These are phyloP conservation scores for Chydorus sphaericus DNA, from an alignment of 2,888 invertebrate species.

Conservation along the genomic window DNA sequence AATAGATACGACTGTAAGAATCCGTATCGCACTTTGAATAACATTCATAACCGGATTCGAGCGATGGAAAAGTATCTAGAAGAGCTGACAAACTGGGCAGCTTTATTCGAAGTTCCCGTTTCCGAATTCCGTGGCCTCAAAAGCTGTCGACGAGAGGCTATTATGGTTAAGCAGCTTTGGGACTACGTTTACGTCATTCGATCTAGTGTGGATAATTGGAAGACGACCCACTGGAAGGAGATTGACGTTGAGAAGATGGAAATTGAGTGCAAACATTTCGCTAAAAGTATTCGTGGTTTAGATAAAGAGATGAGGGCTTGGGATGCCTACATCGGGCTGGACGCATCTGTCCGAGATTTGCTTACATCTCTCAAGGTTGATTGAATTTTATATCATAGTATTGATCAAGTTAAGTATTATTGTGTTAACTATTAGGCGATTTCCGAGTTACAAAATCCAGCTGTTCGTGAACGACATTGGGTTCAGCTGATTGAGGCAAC, in stretches of 20 bases:
- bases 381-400: not conserved
- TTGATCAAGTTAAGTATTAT: not conserved
- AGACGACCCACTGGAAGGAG: constrained; percentile 89
- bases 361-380: constrained; percentile 62
- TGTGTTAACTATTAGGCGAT: constrained; percentile 43
- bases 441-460: constrained; percentile 88
- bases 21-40: constrained; percentile 46
- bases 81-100: constrained; percentile 73
- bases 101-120: constrained; percentile 83
- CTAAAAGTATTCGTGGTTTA: constrained; percentile 79
- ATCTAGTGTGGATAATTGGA: constrained; percentile 71
- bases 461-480: constrained; percentile 92
- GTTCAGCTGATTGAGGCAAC: constrained; percentile 90
- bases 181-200: constrained; percentile 82
- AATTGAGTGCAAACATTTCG: constrained; percentile 93
- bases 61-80: constrained; percentile 72
- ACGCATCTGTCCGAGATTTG: constrained; percentile 90
- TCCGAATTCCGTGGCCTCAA: constrained; percentile 86
- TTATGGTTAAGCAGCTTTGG: constrained; percentile 62
- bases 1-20: constrained; percentile 57
- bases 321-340: constrained; percentile 78
- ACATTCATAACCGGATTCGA: constrained; percentile 60
- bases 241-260: constrained; percentile 98
- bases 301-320: constrained; percentile 94
- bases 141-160: constrained; percentile 69